Conservation (phyloP, 2,888 invertebrate genomes). For the Andrena flavipes region DNA sequence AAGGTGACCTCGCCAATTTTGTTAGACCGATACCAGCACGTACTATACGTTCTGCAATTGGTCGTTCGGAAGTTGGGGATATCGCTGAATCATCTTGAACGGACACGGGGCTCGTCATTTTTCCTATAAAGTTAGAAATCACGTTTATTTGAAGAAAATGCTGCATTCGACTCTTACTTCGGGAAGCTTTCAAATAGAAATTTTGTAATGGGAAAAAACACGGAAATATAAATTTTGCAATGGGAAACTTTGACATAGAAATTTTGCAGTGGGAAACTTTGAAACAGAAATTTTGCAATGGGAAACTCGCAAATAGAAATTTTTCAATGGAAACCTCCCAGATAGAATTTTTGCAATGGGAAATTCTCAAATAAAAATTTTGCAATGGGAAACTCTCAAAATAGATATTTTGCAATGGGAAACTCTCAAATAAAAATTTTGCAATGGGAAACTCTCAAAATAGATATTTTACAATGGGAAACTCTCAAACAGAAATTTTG, state of each 20-base stretch:
- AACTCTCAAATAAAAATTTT: too few relatives aligned
- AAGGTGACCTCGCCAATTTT: conserved; percentile 83
- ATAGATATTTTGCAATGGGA: too few relatives aligned
- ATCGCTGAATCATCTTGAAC: conserved; percentile 81
- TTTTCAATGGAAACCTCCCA: too few relatives aligned
- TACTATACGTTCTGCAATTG: conserved; percentile 77
- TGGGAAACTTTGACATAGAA: conserved; percentile 12
- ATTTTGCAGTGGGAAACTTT: conserved; percentile 3
- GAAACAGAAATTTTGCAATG: conserved; percentile 28
- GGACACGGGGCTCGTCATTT: conserved; percentile 86
- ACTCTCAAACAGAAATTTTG: too few relatives aligned
- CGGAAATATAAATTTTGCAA: too few relatives aligned
- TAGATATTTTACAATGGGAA: too few relatives aligned
- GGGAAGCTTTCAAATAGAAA: not conserved
- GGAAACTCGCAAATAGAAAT: too few relatives aligned
- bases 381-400: too few relatives aligned
- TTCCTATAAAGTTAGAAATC: conserved; percentile 82
- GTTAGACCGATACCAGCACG: conserved; percentile 80
- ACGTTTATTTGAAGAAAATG: not conserved
- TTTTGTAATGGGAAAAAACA: too few relatives aligned
- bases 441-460: too few relatives aligned
- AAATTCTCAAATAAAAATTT: too few relatives aligned
- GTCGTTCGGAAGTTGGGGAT: conserved; percentile 77
- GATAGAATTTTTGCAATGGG: too few relatives aligned
- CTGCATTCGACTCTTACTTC: not conserved